These are phyloP conservation scores for Spodoptera litura DNA, from an alignment of 1,140 invertebrate genomes.

Conservation along the genomic window DNA sequence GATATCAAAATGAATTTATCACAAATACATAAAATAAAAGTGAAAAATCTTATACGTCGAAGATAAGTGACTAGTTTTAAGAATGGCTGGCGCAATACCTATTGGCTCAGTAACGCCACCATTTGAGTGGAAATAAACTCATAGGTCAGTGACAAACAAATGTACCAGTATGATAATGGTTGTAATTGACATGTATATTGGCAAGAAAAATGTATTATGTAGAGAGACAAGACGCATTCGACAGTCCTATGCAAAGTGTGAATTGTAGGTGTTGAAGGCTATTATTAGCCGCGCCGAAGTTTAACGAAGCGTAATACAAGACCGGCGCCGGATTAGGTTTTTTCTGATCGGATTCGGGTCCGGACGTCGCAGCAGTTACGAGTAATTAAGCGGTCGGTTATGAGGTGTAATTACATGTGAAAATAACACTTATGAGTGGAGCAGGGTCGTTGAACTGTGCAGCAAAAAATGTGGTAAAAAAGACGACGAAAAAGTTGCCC, in stretches of 20 bases:
- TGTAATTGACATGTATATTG: conserved; percentile 69
- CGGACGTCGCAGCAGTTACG: conserved; percentile 72
- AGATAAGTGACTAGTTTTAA: conserved; percentile 58
- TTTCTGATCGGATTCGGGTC: conserved; percentile 63
- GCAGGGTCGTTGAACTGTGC: conserved; percentile 66
- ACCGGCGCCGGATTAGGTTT: conserved; percentile 69
- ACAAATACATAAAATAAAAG: conserved; percentile 43
- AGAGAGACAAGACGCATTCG: conserved; percentile 69
- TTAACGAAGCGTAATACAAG: conserved; percentile 73
- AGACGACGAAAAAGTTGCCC: conserved; percentile 66
- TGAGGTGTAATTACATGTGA: conserved; percentile 77
- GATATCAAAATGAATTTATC: conserved; percentile 30
- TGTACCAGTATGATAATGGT: conserved; percentile 58
- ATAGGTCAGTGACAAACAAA: conserved; percentile 20
- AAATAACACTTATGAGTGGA: conserved; percentile 71
- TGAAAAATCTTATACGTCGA: conserved; percentile 44
- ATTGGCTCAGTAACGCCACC: conserved; percentile 32
- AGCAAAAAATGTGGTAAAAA: conserved; percentile 71
- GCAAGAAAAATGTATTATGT: conserved; percentile 70
- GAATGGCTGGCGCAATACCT: conserved; percentile 34
- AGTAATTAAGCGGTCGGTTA: conserved; percentile 82
- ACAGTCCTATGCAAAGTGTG: conserved; percentile 59
- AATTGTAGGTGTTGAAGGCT: conserved; percentile 51
- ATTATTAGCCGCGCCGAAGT: conserved; percentile 68
- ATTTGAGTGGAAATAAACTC: conserved; percentile 14